A percentile compares a stretch with the other conserved stretches of the same genome.
These are phyloP conservation scores for Ataeniobius toweri DNA, from an alignment of 2,797 vertebrate species.

Conservation along the genomic window DNA sequence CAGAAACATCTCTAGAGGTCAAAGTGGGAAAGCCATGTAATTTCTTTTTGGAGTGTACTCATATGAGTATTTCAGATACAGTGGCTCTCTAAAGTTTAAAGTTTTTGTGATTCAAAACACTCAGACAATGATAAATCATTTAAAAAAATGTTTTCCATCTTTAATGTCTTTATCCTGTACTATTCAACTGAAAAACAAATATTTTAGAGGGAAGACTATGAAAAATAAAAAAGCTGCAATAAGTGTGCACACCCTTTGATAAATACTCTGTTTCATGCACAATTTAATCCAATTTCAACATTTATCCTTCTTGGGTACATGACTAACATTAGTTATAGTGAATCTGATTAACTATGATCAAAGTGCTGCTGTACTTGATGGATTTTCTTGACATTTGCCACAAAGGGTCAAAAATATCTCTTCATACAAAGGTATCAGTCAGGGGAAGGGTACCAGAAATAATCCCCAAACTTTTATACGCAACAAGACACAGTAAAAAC, in stretches of 20 bases:
- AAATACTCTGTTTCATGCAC: background rate
- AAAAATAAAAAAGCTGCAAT: background rate
- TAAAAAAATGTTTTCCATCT: background rate
- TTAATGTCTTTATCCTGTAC: background rate
- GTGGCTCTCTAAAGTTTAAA: too few relatives aligned
- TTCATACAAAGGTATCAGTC: too few relatives aligned
- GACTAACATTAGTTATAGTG: too few relatives aligned
- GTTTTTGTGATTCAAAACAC: background rate
- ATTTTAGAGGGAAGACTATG: background rate
- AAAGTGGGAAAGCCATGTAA: background rate
- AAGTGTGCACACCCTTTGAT: background rate
- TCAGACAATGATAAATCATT: too few relatives aligned
- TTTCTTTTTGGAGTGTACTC: background rate
- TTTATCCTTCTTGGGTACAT: too few relatives aligned
- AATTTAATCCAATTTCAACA: background rate
- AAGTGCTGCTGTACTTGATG: too few relatives aligned
- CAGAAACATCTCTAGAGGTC: background rate
- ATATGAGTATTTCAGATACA: background rate
- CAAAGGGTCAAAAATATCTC: too few relatives aligned
- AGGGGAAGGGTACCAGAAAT: too few relatives aligned
- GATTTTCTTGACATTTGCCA: too few relatives aligned
- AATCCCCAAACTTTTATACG: too few relatives aligned
- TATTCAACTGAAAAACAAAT: background rate
- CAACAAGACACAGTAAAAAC: too few relatives aligned
- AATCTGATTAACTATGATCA: too few relatives aligned